Evolutionary conservation across 2,113 vertebrate genomes (phyloP).

Genomic region (Heterotilapia buettikoferi): DNA sequence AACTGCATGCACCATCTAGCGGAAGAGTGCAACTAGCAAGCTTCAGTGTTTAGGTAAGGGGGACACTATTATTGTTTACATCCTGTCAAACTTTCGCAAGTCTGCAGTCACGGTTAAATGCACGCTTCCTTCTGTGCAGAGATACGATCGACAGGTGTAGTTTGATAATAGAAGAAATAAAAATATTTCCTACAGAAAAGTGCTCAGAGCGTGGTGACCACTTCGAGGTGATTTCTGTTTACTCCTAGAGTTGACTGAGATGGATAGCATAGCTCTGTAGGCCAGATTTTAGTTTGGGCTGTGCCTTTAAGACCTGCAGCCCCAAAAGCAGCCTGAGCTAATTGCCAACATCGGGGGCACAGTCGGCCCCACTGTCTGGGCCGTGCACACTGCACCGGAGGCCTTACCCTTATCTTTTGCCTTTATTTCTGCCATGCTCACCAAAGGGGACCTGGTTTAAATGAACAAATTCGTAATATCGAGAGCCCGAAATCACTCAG

Average conservation of each 20-base stretch:
- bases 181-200: background rate
- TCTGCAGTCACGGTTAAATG: background rate
- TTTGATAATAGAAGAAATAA: background rate
- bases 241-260: background rate
- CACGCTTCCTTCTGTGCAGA: background rate
- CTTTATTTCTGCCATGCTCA: conserved; percentile 32
- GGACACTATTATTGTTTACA: background rate
- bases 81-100: background rate
- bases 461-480: background rate
- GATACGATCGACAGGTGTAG: rapidly evolving
- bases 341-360: conserved; percentile 35
- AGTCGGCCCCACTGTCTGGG: conserved; percentile 5
- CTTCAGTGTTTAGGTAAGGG: background rate
- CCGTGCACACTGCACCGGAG: conserved; percentile 35
- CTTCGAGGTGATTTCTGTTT: background rate
- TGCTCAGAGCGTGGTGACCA: background rate
- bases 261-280: rapidly evolving
- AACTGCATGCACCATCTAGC: background rate
- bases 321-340: conserved; percentile 12
- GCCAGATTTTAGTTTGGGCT: background rate
- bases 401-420: conserved; percentile 50
- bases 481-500: background rate
- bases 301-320: background rate
- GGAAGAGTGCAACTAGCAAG: background rate
- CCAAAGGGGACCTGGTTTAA: background rate